Conservation (phyloP, 2,113 vertebrate species). For the Terrapene triunguis region DNA sequence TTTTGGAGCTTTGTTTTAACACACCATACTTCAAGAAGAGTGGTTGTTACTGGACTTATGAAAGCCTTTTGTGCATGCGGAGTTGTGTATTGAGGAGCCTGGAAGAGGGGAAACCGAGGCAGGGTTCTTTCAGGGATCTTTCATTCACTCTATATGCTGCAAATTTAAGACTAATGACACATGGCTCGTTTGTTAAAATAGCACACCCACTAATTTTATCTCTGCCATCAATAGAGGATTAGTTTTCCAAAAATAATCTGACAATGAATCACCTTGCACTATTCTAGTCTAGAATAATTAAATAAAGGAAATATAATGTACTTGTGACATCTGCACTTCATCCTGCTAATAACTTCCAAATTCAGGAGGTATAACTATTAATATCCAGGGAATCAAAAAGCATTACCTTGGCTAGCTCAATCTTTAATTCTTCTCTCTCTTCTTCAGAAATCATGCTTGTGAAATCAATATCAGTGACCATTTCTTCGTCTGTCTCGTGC, state of each 20-base stretch:
- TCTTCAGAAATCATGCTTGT: conserved; percentile 88
- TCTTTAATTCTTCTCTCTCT: conserved; percentile 92
- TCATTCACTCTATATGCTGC: not conserved
- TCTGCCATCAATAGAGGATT: not conserved
- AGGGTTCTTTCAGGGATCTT: not conserved
- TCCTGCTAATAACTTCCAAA: not conserved
- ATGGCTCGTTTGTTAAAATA: not conserved
- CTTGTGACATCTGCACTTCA: not conserved
- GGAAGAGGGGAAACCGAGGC: not conserved
- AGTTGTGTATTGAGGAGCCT: not conserved
- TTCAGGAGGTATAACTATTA: not conserved
- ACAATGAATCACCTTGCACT: not conserved
- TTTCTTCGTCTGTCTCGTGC: conserved; percentile 89
- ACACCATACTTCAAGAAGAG: not conserved
- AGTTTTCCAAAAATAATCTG: not conserved
- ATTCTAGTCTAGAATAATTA: conserved; percentile 15
- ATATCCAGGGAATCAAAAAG: conserved; percentile 1
- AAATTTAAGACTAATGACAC: not conserved
- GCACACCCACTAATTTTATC: not conserved
- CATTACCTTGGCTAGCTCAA: conserved; percentile 90
- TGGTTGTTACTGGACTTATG: not conserved
- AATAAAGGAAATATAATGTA: not conserved
- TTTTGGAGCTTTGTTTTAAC: not conserved
- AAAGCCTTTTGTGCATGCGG: not conserved
- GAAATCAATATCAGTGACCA: conserved; percentile 86